These are phyloP conservation scores for Dicyrtoma fusca DNA, from an alignment of 2,888 invertebrate species.

Conservation along the genomic window DNA sequence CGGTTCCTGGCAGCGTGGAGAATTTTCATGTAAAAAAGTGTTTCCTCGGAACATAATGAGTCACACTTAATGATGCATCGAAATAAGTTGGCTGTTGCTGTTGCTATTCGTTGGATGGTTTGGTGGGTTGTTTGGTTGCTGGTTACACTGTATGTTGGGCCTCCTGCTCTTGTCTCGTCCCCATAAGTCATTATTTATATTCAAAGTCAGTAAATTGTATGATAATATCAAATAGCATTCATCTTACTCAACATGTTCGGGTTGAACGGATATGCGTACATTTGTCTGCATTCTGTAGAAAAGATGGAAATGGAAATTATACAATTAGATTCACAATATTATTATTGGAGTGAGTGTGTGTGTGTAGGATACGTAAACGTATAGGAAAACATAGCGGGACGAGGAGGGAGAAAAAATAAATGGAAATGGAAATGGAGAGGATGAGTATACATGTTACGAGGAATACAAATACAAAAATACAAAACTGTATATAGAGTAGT, in stretches of 20 bases:
- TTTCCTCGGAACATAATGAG: slow-evolving; percentile 36
- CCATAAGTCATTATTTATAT: background rate
- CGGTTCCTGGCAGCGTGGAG: slow-evolving; percentile 28
- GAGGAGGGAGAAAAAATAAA: background rate
- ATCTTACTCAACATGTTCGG: background rate
- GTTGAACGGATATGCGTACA: too few species aligned
- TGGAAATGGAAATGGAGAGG: background rate
- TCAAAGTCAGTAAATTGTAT: background rate
- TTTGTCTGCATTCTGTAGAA: background rate
- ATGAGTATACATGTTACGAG: background rate
- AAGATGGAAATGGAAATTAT: background rate
- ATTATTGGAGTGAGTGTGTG: too few species aligned
- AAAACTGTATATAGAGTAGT: background rate
- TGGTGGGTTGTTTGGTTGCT: too few species aligned
- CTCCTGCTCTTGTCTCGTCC: background rate
- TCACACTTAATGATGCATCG: slow-evolving; percentile 25
- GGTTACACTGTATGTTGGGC: background rate
- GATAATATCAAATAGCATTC: slow-evolving; percentile 16
- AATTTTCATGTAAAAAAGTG: slow-evolving; percentile 33
- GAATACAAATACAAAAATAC: too few species aligned
- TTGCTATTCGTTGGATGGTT: too few species aligned
- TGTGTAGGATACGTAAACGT: too few species aligned
- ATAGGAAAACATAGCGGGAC: background rate
- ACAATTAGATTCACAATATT: too few species aligned
- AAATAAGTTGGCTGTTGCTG: background rate